phyloP scores from a whole-genome alignment of 2,113 vertebrate species.

The Hemiscyllium ocellatum region DNA sequence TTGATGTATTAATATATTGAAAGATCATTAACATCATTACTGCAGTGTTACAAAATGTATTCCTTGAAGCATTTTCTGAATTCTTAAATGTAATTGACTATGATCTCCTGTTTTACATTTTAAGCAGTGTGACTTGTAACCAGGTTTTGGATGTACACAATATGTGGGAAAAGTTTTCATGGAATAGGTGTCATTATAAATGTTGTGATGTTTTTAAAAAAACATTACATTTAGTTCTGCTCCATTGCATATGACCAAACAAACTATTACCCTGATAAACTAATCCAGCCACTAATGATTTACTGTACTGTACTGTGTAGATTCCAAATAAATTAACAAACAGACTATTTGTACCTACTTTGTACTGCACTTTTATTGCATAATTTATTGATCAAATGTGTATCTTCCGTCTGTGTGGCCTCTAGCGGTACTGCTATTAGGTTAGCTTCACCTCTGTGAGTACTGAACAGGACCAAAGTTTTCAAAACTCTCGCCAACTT shows the following conservation, averaged over 20 bases:
- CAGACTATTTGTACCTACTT: background rate
- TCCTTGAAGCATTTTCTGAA: background rate
- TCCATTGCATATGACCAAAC: background rate
- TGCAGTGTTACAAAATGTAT: background rate
- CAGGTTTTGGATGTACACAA: background rate
- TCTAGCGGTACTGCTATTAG: background rate
- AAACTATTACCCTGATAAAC: background rate
- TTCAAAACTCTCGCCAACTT: background rate
- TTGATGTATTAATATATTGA: background rate
- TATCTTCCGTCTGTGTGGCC: background rate
- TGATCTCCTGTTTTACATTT: background rate
- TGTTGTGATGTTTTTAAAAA: background rate
- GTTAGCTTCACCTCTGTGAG: background rate
- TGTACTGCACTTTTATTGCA: background rate
- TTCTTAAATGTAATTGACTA: background rate
- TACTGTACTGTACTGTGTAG: background rate
- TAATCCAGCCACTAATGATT: background rate
- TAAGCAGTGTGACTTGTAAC: background rate
- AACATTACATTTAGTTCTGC: background rate
- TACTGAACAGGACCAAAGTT: background rate
- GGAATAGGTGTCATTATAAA: background rate
- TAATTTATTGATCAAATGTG: background rate
- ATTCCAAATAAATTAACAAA: background rate
- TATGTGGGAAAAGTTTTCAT: background rate
- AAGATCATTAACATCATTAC: background rate